phyloP scores from a whole-genome alignment of 2,113 vertebrate genomes.

The Corythaeola cristata region DNA sequence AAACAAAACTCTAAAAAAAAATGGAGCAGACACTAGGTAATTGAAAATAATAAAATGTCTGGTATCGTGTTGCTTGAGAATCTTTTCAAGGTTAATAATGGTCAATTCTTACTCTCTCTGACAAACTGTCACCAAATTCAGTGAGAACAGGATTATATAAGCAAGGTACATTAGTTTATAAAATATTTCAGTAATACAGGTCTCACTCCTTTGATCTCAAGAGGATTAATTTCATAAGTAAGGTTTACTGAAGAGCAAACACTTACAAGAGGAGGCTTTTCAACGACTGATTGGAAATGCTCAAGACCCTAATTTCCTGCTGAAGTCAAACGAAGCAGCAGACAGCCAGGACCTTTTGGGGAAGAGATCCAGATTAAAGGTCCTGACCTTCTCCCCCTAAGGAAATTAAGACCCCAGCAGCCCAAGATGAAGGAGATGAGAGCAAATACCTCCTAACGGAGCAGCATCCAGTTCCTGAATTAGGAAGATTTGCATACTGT shows the following conservation, averaged over 20 bases:
- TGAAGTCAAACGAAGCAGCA: background rate
- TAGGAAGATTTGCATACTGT: fast-evolving
- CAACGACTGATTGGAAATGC: background rate
- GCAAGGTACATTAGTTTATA: background rate
- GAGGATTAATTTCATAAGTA: background rate
- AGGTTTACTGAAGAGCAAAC: conserved; percentile 20
- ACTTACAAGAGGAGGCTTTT: background rate
- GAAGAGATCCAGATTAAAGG: background rate
- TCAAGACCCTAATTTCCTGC: background rate
- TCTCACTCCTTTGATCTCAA: conserved; percentile 1
- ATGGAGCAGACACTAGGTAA: background rate
- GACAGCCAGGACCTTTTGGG: background rate
- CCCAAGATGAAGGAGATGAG: background rate
- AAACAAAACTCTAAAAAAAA: background rate
- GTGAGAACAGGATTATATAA: background rate
- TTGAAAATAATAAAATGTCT: background rate
- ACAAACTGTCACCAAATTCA: conserved; percentile 8
- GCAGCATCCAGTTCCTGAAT: background rate
- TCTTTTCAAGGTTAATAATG: background rate
- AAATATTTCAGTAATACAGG: conserved; percentile 15
- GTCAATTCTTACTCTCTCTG: background rate
- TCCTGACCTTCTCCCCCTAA: background rate
- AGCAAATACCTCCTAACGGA: background rate
- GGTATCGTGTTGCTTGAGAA: background rate
- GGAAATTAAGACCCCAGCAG: background rate